These are phyloP conservation scores for Yponomeuta evonymella DNA, from an alignment of 2,888 invertebrate genomes.

Conservation along the genomic window DNA sequence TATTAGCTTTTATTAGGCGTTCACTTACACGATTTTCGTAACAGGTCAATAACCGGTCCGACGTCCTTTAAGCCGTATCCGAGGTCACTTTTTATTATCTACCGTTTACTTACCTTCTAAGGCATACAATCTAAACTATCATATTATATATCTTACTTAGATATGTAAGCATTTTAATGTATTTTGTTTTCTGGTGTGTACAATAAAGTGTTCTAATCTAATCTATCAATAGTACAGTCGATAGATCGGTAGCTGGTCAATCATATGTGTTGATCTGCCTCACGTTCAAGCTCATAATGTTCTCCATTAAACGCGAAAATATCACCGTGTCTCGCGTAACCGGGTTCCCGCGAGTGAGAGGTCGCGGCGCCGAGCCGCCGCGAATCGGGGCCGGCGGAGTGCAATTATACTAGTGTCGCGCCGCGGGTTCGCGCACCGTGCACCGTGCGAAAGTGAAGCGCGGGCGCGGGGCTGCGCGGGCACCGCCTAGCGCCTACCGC, in stretches of 20 bases:
- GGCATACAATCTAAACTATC: no score
- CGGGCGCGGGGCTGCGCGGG: slow-evolving; percentile 28
- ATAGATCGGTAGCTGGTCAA: no score
- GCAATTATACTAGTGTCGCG: slow-evolving; percentile 75
- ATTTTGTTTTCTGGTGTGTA: no score
- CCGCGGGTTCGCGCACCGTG: slow-evolving; percentile 66
- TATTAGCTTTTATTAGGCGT: neutral
- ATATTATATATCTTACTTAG: no score
- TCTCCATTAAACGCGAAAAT: no score
- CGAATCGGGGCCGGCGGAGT: slow-evolving; percentile 31
- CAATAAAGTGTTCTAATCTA: no score
- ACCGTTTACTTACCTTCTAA: no score
- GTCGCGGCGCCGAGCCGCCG: neutral
- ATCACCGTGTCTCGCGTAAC: neutral
- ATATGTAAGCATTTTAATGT: no score
- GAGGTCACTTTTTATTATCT: neutral
- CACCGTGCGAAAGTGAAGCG: slow-evolving; percentile 73
- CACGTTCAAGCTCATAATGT: no score
- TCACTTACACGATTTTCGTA: neutral
- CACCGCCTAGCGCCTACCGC: neutral
- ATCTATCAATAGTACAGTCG: no score
- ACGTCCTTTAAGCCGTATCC: neutral
- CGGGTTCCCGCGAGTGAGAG: slow-evolving; percentile 4
- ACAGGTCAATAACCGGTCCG: neutral
- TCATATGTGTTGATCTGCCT: no score